A percentile compares a stretch with the other conserved stretches of the same genome.
Conservation (phyloP, 2,113 vertebrate species). For the Sardina pilchardus region DNA sequence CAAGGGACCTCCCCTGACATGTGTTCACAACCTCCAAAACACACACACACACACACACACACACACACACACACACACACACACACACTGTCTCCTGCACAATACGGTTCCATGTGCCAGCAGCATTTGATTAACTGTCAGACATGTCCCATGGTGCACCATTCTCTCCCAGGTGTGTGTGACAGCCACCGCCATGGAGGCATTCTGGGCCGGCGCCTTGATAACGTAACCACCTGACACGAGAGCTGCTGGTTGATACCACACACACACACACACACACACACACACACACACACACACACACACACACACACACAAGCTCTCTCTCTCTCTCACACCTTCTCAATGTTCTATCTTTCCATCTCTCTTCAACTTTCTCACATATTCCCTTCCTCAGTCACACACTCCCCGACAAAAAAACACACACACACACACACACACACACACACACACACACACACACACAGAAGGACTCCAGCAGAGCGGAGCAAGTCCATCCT, state of each 20-base stretch:
- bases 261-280: neutral
- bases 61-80: neutral
- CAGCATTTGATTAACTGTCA: slow-evolving; percentile 22
- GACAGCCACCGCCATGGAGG: neutral
- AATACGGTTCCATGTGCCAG: neutral
- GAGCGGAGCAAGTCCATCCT: neutral
- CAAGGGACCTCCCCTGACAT: neutral
- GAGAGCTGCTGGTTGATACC: neutral
- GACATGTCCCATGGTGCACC: neutral
- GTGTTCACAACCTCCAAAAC: neutral
- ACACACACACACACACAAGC: neutral
- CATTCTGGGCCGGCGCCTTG: neutral
- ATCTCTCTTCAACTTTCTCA: neutral
- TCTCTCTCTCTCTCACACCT: neutral
- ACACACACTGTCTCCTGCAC: neutral
- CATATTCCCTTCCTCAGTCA: neutral
- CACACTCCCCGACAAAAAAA: neutral
- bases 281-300: too few species aligned
- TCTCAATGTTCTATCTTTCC: neutral
- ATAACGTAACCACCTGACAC: slow-evolving; percentile 27
- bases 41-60: neutral
- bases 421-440: neutral
- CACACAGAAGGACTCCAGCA: neutral
- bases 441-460: neutral
- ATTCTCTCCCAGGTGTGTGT: neutral